These are phyloP conservation scores for Muscicapa striata DNA, from an alignment of 2,797 vertebrate species.

Conservation along the genomic window DNA sequence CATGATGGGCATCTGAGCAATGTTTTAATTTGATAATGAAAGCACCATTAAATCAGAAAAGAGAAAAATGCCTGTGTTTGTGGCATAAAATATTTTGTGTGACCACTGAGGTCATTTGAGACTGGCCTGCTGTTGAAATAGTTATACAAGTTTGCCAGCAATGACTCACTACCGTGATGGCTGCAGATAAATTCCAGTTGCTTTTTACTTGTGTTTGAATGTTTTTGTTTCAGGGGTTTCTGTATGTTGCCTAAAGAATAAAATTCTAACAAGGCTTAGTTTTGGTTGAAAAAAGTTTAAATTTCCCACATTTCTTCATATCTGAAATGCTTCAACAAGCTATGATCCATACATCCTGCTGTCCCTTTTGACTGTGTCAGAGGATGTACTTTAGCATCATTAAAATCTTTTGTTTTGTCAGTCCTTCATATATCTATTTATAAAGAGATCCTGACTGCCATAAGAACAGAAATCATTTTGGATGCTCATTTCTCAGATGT, in stretches of 20 bases:
- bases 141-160: constrained; percentile 39
- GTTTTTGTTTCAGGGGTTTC: neutral
- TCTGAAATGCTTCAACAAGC: neutral
- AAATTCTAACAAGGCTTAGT: neutral
- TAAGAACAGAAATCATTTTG: neutral
- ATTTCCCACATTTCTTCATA: neutral
- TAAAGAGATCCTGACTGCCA: neutral
- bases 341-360: neutral
- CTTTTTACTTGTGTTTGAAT: constrained; percentile 37
- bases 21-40: constrained; percentile 75
- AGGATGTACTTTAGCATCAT: neutral
- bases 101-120: constrained; percentile 37
- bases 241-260: neutral
- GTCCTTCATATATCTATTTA: neutral
- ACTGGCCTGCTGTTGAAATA: constrained; percentile 46
- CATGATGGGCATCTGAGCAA: constrained; percentile 63
- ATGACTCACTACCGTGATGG: neutral
- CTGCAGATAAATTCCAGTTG: constrained; percentile 40
- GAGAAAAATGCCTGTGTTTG: constrained; percentile 46
- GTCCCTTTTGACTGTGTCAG: neutral
- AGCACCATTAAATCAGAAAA: constrained; percentile 7
- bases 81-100: constrained; percentile 37
- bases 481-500: neutral
- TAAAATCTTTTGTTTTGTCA: neutral
- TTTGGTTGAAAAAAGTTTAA: neutral